Base-by-base conservation (phyloP, 2,888 invertebrate species). In the Eugnorisma glareosa region DNA sequence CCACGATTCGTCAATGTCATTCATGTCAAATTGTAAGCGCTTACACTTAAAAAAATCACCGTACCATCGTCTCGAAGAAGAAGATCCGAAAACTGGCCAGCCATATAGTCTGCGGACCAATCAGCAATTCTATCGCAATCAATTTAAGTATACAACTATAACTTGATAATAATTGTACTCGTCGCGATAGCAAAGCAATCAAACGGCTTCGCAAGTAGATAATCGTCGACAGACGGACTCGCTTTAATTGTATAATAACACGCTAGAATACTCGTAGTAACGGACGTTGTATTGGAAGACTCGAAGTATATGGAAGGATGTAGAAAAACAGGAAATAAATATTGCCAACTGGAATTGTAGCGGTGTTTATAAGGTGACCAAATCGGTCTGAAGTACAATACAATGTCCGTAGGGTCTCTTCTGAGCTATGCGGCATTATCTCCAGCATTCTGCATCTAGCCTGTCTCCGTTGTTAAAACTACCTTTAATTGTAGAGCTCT, bases 161-260 rank as follows among this genome's bases (percentile, higher is more conserved):
- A 40, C 59, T 69, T 37, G 54, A 78, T 28, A 59, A 67, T 83
- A 82, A 73, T 71, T 37, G 61, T 66, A 21, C 10, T 71, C 10
- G 73, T 54, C 71, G 71, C 83, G 54, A 83, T 77, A 37, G 43
- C 51, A 31, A 28, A 71, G 54, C 81, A 73, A 74, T 83, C 72
- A 77, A 72, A 76, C 75, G 43, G 35, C 63, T 75, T 51, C 48
- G 48, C 61, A 68, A 82, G 70, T 86, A 77, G 59, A 63, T 79
- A 79, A 77, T 86, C 48, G 70, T n/a, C 51, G 45, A 63, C 67
- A 54, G 61, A 73, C 77, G 11, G 73, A 71, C 76, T 43, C 43
- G 59, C 63, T 83, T 83, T 88, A 86, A 86, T 88, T 83, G 84
- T 86, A 59, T 83, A 88, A 79, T 86, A 72, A 75, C 70, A 75